Evolutionary conservation across 2,888 invertebrate genomes (phyloP), one percentile per base, ranked within the genome.

Genomic region (Meloe dianella): DNA sequence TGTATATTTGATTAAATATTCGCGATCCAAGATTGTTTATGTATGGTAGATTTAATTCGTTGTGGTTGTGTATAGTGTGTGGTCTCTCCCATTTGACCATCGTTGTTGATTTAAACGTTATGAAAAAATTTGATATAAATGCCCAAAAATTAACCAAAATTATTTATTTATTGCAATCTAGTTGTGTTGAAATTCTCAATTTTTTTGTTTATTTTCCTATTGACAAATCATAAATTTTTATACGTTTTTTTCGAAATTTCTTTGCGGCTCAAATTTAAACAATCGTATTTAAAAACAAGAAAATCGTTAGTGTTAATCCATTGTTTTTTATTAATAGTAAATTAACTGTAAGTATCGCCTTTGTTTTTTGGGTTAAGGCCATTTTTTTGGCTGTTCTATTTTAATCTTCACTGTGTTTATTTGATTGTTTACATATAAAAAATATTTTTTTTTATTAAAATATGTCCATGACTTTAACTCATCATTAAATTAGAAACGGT

Each of bases 341-440:
- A 41, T n/a, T 41, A 8, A 41, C 8, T 17, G 41, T 41, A 17
- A 41, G 41, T 41, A 41, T 7, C 41, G 7, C 7, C n/a, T n/a
- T 41, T 41, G 17, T 41, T 35, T n/a, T 41, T 41, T 41, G n/a
- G 41, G 41, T 41, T 41, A 41, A 41, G 41, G 41, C 41, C n/a
- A 41, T n/a, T 17, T n/a, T 5, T n/a, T 17, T 41, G 17, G 17
- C 41, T n/a, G 17, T n/a, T 41, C 41, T 41, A 41, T 41, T 41
- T 41, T 17, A 41, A 41, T 17, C 17, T 41, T 41, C 8, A 6
- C 7, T n/a, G 10, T 41, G 17, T 41, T 6, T 17, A 17, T 17
- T 38, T 41, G 1, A 2, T 10, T 32, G 8, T 32, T 32, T 32
- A 1, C 10, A 32, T 1, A 7, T 5, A 5, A 32, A 32, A 32